Evolutionary conservation across 2,888 invertebrate species (phyloP).

Genomic region (Hypselothyrea guttata): DNA sequence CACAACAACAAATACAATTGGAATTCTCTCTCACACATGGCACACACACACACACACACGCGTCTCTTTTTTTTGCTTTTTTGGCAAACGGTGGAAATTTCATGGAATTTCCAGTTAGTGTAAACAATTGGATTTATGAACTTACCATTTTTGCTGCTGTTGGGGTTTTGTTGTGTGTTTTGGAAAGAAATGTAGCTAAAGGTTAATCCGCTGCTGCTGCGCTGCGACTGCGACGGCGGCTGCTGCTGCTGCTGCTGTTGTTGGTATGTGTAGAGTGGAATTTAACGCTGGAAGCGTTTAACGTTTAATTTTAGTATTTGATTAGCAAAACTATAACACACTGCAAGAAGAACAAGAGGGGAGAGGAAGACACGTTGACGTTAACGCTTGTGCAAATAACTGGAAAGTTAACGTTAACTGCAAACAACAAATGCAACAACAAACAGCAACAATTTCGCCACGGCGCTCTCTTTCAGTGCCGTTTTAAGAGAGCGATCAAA

Average conservation of each 20-base stretch:
- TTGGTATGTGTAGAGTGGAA: slow-evolving; percentile 72
- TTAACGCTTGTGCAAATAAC: slow-evolving; percentile 17
- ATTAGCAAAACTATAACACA: slow-evolving; percentile 64
- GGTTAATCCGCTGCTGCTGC: slow-evolving; percentile 72
- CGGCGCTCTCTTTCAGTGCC: too few species aligned
- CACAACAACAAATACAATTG: too few species aligned
- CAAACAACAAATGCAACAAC: slow-evolving; percentile 6
- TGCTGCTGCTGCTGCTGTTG: slow-evolving; percentile 37
- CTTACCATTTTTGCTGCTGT: slow-evolving; percentile 71
- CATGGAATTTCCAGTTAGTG: slow-evolving; percentile 46
- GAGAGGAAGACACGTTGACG: slow-evolving; percentile 39
- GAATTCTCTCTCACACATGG: too few species aligned
- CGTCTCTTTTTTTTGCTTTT: slow-evolving; percentile 36
- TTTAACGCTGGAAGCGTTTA: slow-evolving; percentile 59
- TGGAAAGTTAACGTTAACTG: too few species aligned
- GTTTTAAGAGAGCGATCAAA: too few species aligned
- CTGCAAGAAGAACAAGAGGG: slow-evolving; percentile 67
- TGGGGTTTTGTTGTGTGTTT: slow-evolving; percentile 56
- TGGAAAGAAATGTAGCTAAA: slow-evolving; percentile 68
- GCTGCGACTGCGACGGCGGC: slow-evolving; percentile 22
- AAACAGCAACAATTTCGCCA: slow-evolving; percentile 33
- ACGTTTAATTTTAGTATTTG: slow-evolving; percentile 52
- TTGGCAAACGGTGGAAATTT: slow-evolving; percentile 29
- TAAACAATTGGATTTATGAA: slow-evolving; percentile 49
- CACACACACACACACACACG: not conserved